Conservation (phyloP, 2,888 invertebrate genomes). For the Peribatodes rhomboidaria region DNA sequence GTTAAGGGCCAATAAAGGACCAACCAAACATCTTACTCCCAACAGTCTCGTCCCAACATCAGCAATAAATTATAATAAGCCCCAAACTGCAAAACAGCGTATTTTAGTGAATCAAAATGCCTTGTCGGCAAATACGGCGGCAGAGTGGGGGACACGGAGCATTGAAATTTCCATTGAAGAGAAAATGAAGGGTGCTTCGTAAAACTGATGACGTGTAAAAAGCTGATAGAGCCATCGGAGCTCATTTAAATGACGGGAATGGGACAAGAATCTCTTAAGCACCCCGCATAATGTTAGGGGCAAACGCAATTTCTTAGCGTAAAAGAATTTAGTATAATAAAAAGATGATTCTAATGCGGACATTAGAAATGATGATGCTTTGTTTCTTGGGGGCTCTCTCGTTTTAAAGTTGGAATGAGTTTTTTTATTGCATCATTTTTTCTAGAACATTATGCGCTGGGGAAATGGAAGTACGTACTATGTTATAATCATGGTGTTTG, state of each 20-base stretch:
- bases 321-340: slow-evolving; percentile 16
- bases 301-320: slow-evolving; percentile 38
- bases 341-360: slow-evolving; percentile 21
- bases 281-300: slow-evolving; percentile 55
- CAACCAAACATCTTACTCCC: background rate
- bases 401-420: slow-evolving; percentile 21
- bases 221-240: slow-evolving; percentile 77
- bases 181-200: slow-evolving; percentile 72
- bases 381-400: slow-evolving; percentile 17
- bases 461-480: slow-evolving; percentile 1
- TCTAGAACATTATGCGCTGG: background rate
- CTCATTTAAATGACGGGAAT: slow-evolving; percentile 76
- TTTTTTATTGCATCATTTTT: slow-evolving; percentile 18
- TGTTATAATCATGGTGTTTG: slow-evolving; percentile 5
- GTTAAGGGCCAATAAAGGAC: slow-evolving; percentile 2
- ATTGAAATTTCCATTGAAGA: slow-evolving; percentile 72
- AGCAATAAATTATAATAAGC: slow-evolving; percentile 42
- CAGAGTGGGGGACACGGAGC: slow-evolving; percentile 55
- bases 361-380: slow-evolving; percentile 22
- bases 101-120: slow-evolving; percentile 63
- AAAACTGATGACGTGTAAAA: slow-evolving; percentile 82
- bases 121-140: slow-evolving; percentile 63
- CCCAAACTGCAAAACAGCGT: slow-evolving; percentile 46
- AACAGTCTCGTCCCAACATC: slow-evolving; percentile 12
- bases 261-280: slow-evolving; percentile 66